Conservation (phyloP, 1,140 invertebrate species). For the Watersipora subatra region DNA sequence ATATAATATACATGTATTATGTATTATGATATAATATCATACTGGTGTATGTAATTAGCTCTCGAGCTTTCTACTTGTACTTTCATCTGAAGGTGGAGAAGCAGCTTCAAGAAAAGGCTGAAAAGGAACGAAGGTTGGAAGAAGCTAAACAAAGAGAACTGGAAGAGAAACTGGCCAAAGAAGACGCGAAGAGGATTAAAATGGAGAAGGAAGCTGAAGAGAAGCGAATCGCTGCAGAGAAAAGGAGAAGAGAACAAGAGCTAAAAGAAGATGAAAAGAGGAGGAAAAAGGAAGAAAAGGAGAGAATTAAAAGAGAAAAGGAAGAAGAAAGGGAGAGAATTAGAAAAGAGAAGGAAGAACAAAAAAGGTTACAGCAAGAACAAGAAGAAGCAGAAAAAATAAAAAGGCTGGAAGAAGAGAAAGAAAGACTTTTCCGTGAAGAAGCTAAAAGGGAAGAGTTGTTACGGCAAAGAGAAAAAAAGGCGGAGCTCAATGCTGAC, state of each 20-base stretch:
- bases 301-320: neutral
- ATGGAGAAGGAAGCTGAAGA: slow-evolving; percentile 2
- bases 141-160: neutral
- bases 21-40: neutral
- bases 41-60: neutral
- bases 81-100: neutral
- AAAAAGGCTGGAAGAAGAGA: too few relatives aligned
- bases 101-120: neutral
- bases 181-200: neutral
- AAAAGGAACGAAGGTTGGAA: too few relatives aligned
- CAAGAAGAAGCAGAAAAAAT: neutral
- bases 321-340: too few relatives aligned
- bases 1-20: too few relatives aligned
- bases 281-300: neutral
- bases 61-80: neutral
- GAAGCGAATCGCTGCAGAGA: slow-evolving; percentile 5
- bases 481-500: too few relatives aligned
- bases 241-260: slow-evolving; percentile 4
- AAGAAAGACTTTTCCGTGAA: too few relatives aligned
- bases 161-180: neutral
- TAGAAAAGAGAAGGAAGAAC: neutral
- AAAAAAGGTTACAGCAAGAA: neutral
- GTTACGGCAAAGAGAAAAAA: neutral
- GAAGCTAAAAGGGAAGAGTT: neutral
- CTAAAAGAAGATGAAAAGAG: neutral